Base-by-base conservation (phyloP, 1,140 invertebrate genomes). In the Drosophila saltans region DNA sequence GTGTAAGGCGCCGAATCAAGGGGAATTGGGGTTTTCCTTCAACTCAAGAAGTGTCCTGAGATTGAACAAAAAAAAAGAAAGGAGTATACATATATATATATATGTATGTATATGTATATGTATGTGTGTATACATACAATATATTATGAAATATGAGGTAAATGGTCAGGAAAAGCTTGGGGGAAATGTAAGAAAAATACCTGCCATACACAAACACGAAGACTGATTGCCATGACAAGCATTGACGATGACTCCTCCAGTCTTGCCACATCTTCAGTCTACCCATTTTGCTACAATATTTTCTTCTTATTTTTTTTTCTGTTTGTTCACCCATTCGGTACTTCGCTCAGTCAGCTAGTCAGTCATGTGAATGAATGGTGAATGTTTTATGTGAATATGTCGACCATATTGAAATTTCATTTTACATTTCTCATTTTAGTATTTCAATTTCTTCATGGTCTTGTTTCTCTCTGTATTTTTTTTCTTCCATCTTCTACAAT, bases 391-490 rank as follows among this genome's bases (percentile, higher is more conserved):
- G 41, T 21, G 39, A 21, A 33, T 4, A 36, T 24, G 66, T 52
- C n/a, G 52, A 60, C 39, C 72, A 75, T 75, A 75, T 75, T 75
- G 72, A 75, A 76, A 69, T 76, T 75, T 69, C 61, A 76, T 75
- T 66, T 63, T 69, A 66, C 65, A 59, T 63, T 76, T 68, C 39
- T 6, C 36, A 61, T 61, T 61, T 40, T 40, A 61, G 33, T 36
- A 58, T 58, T 58, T 33, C 45, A 8, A 52, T 52, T 52, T 21
- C 45, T 52, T 52, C 45, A 52, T 52, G 45, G 21, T 52, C 26
- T 30, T 30, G 28, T 30, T 30, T 33, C 5, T 33, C 11, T 57
- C 2, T 57, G 5, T 45, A 3, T 45, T 45, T 45, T 48, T 48
- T n/a, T 48, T 16, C 9, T 48, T 52, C 9, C 10, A 8, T 52